These are phyloP conservation scores for Eilema griseolum DNA, from an alignment of 2,888 invertebrate genomes.

Conservation along the genomic window DNA sequence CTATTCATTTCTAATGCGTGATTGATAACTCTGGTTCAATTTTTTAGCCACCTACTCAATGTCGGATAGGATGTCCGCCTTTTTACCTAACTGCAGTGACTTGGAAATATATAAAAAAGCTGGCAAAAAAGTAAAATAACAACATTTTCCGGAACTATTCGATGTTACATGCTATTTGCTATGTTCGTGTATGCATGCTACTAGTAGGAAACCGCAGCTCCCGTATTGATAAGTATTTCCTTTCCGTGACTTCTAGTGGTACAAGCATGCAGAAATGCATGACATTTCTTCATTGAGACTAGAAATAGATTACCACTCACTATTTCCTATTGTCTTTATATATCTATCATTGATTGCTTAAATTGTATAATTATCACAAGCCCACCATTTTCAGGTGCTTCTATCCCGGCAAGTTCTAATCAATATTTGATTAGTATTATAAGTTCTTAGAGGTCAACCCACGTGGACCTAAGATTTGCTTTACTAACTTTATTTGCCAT, in stretches of 20 bases:
- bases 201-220: not conserved
- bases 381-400: not conserved
- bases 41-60: too few species aligned
- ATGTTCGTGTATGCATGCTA: not conserved
- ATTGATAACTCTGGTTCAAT: too few species aligned
- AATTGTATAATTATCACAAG: not conserved
- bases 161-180: not conserved
- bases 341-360: too few species aligned
- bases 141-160: not conserved
- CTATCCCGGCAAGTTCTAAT: too few species aligned
- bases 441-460: too few species aligned
- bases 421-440: too few species aligned
- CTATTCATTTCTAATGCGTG: too few species aligned
- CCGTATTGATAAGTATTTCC: not conserved
- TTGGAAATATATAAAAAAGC: too few species aligned
- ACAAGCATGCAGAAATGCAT: not conserved
- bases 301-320: not conserved
- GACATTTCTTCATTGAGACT: not conserved
- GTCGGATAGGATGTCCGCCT: not conserved
- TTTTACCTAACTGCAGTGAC: not conserved
- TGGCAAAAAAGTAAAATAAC: not conserved
- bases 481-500: too few species aligned
- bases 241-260: not conserved
- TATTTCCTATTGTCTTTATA: not conserved
- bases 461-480: too few species aligned